phyloP scores from a whole-genome alignment of 2,797 vertebrate genomes.

The Tragelaphus eurycerus region DNA sequence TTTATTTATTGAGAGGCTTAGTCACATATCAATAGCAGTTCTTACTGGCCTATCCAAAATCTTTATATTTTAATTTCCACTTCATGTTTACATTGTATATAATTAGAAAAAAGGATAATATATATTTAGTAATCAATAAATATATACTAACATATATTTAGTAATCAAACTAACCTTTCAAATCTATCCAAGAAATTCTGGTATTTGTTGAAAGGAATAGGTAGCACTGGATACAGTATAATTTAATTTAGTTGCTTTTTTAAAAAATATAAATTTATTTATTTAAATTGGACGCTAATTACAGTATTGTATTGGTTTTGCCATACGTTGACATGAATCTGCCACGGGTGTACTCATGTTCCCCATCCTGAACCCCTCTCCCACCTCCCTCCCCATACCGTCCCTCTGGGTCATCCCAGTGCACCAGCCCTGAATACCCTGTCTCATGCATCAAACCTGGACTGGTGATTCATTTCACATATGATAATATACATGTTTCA shows the following conservation, averaged over 20 bases:
- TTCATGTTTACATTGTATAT: not conserved
- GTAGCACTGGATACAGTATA: not conserved
- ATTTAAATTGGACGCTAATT: too few species aligned
- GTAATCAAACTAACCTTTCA: not conserved
- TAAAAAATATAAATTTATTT: not conserved
- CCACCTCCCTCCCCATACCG: too few species aligned
- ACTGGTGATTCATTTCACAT: too few species aligned
- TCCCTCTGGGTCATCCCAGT: too few species aligned
- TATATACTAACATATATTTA: not conserved
- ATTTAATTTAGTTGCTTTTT: slow-evolving; percentile 26
- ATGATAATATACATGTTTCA: too few species aligned
- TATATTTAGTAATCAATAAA: too few species aligned
- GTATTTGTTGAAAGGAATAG: not conserved
- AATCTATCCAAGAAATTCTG: not conserved
- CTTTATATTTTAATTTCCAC: slow-evolving; percentile 4
- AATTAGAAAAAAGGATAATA: not conserved
- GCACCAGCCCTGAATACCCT: too few species aligned
- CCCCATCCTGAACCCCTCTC: too few species aligned
- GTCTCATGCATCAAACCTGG: too few species aligned
- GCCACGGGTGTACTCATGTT: too few species aligned
- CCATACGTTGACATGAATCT: too few species aligned
- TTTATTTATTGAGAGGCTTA: not conserved
- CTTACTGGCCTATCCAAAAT: not conserved
- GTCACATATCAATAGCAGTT: not conserved
- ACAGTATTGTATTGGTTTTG: too few species aligned